Evolutionary conservation across 2,113 vertebrate genomes (phyloP), one percentile per base, ranked within the genome.

Genomic region (Trochalopteron elliotii): DNA sequence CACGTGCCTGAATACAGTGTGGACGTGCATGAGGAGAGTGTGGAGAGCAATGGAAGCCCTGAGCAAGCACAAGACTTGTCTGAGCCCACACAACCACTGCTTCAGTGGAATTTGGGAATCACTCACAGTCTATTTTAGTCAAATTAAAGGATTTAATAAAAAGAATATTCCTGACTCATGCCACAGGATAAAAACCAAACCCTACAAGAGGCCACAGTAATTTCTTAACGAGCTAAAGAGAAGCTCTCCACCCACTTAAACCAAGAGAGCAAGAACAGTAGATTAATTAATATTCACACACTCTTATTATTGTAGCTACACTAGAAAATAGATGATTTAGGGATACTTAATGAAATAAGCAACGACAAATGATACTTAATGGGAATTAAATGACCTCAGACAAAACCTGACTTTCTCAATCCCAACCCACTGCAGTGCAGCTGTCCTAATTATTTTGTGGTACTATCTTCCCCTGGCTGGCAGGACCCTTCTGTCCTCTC

Each of bases 61-160:
- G 81, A 83, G 60, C 90, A 90, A 96, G 80, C 65, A 83, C 4
- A 22, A 83, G 63, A 44, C 71, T 90, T 83, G 55, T 89, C 87
- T 89, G 64, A 88, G 59, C 71, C 47, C 78, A 64, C 69, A 55
- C 2, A 9, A 81, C 25, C 49, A 74, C 50, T 25, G 47, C 83
- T 96, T 70, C 84, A 65, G 25, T 56, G 84, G 93, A 95, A 96
- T 94, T 78, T 44, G 72, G 88, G 94, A 97, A 95, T 92, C 93
- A 76, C 72, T 88, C 4, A 2, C 75, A 30, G 11, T 59, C 19
- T 70, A 93, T 89, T 84, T 94, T 95, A 84, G 80, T 86, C 87
- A 93, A 89, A 95, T 82, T 94, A 92, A 93, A 94, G 79, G 80
- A 95, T 86, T 94, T 94, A 93, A 93, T 81, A 81, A 95, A 95